Evolutionary conservation across 2,797 vertebrate species (phyloP).

Genomic region (Tokudaia tokunoshimensis): DNA sequence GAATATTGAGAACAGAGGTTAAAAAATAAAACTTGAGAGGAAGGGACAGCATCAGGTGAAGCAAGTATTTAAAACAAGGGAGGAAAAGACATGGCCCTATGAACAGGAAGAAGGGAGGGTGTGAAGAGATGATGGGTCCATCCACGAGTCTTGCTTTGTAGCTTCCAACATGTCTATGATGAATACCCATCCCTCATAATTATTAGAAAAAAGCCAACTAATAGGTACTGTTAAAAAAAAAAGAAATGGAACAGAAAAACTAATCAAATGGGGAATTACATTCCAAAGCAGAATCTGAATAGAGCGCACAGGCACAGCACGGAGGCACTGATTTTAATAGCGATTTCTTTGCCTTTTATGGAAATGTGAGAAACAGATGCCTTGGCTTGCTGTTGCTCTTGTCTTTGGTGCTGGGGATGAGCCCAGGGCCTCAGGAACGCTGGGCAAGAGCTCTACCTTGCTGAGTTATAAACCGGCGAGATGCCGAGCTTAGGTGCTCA

Average conservation of each 20-base stretch:
- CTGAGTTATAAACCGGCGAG: background rate
- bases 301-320: background rate
- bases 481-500: background rate
- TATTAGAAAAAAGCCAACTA: background rate
- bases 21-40: conserved; percentile 8
- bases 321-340: background rate
- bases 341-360: conserved; percentile 8
- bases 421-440: too few species aligned
- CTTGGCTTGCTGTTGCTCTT: background rate
- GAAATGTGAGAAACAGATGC: conserved; percentile 43
- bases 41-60: background rate
- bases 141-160: background rate
- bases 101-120: background rate
- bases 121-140: too few species aligned
- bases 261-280: background rate
- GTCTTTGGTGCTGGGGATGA: background rate
- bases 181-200: background rate
- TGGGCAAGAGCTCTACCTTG: background rate
- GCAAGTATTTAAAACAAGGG: background rate
- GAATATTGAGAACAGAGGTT: background rate
- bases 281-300: background rate
- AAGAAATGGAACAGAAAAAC: background rate
- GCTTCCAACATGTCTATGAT: background rate
- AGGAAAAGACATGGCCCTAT: background rate
- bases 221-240: background rate